A percentile compares a stretch with the other conserved stretches of the same genome.
Conservation (phyloP, 2,113 vertebrate genomes). For the Hymenochirus boettgeri region DNA sequence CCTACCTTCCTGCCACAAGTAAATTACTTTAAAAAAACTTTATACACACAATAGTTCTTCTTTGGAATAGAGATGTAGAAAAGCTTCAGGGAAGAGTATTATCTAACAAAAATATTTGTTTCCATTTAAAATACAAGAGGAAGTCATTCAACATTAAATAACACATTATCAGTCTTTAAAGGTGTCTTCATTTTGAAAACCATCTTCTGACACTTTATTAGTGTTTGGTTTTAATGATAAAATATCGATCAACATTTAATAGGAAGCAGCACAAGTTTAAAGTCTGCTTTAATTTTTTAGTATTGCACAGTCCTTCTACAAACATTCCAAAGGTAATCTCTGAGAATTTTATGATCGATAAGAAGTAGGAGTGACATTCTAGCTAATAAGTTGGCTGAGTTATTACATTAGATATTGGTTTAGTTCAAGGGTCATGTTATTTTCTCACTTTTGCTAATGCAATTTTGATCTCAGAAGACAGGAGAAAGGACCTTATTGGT, state of each 20-base stretch:
- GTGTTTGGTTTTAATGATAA: neutral
- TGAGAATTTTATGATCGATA: neutral
- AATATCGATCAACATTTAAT: neutral
- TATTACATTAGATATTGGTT: no score
- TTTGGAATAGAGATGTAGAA: neutral
- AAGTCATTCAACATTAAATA: no score
- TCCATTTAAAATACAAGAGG: neutral
- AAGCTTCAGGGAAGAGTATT: no score
- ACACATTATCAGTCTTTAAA: neutral
- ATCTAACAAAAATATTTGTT: neutral
- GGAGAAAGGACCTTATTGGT: no score
- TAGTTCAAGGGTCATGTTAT: no score
- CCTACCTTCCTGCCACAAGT: no score
- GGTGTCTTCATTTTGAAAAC: neutral
- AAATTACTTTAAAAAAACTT: no score
- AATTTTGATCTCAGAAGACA: no score
- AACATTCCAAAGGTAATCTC: no score
- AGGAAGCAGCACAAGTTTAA: neutral
- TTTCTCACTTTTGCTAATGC: no score
- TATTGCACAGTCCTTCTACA: no score
- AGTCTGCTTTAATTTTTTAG: neutral
- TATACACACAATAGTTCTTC: neutral
- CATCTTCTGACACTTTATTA: neutral
- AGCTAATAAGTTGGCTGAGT: no score
- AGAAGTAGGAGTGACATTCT: neutral